Base-by-base conservation (phyloP, 2,113 vertebrate species). In the Anhinga rufa region DNA sequence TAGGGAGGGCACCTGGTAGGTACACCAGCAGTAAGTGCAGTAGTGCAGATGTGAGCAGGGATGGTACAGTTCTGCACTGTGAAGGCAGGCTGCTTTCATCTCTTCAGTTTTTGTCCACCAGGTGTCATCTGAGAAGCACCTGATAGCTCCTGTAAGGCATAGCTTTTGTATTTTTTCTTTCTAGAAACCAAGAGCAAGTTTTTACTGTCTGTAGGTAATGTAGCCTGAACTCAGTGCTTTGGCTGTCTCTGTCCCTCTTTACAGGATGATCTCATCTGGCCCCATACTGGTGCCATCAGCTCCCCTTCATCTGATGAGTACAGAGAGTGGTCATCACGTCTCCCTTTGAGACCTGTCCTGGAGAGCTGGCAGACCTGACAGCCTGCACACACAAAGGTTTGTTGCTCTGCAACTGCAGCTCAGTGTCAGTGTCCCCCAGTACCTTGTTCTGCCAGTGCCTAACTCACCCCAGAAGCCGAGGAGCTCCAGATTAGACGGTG, bases 71-170 rank as follows among this genome's bases (percentile, higher is more conserved):
- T 62, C 62, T 71, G 69, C 22, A 4, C 19, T 17, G 7, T 9
- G 25, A 69, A 75, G 36, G 36, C 40, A 54, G 31, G 15, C 29
- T 76, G 44, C 64, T 86, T 68, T 70, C 11, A 21, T 62, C 34
- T 26, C 34, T 69, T 31, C 5, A 32, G 69, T 9, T 77, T 94
- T 91, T 96, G 93, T 85, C 96, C 96, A 96, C 80, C 80, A 96
- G 90, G 26, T 96, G 94, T 97, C 96, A 65, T 77, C 77, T 93
- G 75, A 85, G 89, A 93, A 94, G 22, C 61, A 90, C 71, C 34
- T 42, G 10, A 32, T 9, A 78, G 31, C 51, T 77, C 26, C 32
- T 40, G 40, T 62, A 68, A 68, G 17, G 22, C 55, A 24, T 16
- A 17, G 44, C 36, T 70, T 48, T 58, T 74, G 19, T 64, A 7